phyloP scores from a whole-genome alignment of 2,797 vertebrate species.

The Arnoldichthys spilopterus region DNA sequence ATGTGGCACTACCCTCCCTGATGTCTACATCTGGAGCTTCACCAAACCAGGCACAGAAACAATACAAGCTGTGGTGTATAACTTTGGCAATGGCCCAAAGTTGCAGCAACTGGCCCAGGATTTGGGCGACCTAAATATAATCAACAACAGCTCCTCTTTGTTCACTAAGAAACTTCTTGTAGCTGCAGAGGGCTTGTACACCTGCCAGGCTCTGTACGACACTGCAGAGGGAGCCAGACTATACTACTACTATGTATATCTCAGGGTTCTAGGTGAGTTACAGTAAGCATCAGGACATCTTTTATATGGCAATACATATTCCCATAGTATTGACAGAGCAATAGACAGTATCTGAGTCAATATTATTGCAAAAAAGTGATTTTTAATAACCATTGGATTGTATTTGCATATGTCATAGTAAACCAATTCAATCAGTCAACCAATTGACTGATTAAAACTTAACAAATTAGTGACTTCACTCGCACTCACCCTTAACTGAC shows the following conservation, averaged over 20 bases:
- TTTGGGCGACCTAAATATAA: slow-evolving; percentile 81
- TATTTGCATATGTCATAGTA: too few species aligned
- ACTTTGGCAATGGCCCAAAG: slow-evolving; percentile 76
- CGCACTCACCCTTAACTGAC: too few species aligned
- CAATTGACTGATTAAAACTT: too few species aligned
- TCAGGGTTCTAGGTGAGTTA: slow-evolving; percentile 83
- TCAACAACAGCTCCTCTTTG: slow-evolving; percentile 78
- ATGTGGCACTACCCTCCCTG: slow-evolving; percentile 73
- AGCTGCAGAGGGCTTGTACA: slow-evolving; percentile 84
- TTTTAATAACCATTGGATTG: too few species aligned
- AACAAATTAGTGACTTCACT: too few species aligned
- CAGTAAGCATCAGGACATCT: too few species aligned
- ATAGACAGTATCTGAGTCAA: too few species aligned
- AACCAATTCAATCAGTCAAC: too few species aligned
- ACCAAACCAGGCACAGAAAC: slow-evolving; percentile 72
- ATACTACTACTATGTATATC: slow-evolving; percentile 79
- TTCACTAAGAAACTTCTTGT: slow-evolving; percentile 82
- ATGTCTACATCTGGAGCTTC: slow-evolving; percentile 89
- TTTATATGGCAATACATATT: too few species aligned
- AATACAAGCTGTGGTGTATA: slow-evolving; percentile 76
- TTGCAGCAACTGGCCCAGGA: slow-evolving; percentile 72
- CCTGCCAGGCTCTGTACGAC: slow-evolving; percentile 87
- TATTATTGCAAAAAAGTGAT: too few species aligned
- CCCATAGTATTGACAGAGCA: too few species aligned
- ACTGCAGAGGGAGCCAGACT: slow-evolving; percentile 69